Percentiles rank a stretch among this genome's conserved stretches.
These are phyloP conservation scores for Mus pahari DNA, from an alignment of 2,113 vertebrate genomes.

Conservation along the genomic window DNA sequence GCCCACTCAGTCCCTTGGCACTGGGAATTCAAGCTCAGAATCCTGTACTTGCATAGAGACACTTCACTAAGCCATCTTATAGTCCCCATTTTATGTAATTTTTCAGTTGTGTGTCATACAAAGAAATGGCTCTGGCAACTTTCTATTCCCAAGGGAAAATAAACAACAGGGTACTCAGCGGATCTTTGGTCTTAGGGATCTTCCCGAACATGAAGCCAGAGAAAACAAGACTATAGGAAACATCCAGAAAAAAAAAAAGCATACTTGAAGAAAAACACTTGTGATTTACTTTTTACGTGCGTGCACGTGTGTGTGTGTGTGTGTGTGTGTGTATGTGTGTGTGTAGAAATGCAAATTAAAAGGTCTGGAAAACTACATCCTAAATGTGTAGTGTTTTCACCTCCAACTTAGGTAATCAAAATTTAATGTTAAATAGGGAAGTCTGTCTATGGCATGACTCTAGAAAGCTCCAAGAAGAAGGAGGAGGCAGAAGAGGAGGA, in stretches of 20 bases:
- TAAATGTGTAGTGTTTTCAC: neutral
- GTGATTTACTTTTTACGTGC: neutral
- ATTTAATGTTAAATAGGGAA: slow-evolving; percentile 46
- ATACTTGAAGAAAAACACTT: neutral
- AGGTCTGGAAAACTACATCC: neutral
- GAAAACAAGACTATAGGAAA: neutral
- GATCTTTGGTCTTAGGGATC: neutral
- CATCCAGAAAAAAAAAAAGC: neutral
- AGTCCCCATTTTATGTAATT: neutral
- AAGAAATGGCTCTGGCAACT: neutral
- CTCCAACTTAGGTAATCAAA: slow-evolving; percentile 39
- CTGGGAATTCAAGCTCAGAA: neutral
- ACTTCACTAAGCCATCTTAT: neutral
- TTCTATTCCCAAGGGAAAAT: neutral
- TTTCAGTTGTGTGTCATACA: neutral
- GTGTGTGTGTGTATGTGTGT: accelerated
- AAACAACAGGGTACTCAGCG: neutral
- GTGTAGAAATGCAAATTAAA: neutral
- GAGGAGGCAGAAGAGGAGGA: too few relatives aligned
- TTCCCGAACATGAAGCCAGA: neutral
- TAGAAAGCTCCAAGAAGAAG: neutral
- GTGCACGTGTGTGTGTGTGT: accelerated
- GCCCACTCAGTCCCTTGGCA: neutral
- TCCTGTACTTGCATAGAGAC: neutral
- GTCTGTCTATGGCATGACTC: neutral